Percentiles rank a stretch among this genome's conserved stretches.
Evolutionary conservation across 2,888 invertebrate genomes (phyloP).

Genomic region (Cantharis rufa): DNA sequence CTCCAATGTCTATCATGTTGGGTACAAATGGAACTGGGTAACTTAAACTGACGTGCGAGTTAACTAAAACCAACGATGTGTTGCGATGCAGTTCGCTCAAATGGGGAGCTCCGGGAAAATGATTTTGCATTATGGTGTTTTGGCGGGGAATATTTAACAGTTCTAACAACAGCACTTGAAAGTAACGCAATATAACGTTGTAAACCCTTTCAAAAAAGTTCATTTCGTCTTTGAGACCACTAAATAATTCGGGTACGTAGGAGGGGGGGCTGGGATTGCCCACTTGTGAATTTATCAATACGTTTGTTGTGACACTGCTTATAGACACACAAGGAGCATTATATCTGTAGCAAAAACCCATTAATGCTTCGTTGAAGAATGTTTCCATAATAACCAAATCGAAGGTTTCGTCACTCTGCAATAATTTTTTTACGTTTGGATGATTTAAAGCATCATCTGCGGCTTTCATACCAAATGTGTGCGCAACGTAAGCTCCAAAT

Average conservation of each 20-base stretch:
- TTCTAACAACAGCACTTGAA: not conserved
- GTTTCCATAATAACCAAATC: constrained; percentile 45
- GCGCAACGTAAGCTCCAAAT: not conserved
- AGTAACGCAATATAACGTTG: constrained; percentile 24
- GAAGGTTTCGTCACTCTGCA: constrained; percentile 39
- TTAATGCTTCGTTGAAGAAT: constrained; percentile 42
- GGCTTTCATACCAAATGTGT: not conserved
- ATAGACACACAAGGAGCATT: constrained; percentile 39
- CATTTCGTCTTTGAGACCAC: constrained; percentile 35
- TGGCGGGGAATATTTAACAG: constrained; percentile 23
- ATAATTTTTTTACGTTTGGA: constrained; percentile 39
- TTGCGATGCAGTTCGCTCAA: constrained; percentile 31
- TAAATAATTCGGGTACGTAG: constrained; percentile 31
- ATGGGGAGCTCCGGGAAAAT: constrained; percentile 30
- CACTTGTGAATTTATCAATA: constrained; percentile 37
- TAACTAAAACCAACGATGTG: constrained; percentile 32
- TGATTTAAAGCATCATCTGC: constrained; percentile 31
- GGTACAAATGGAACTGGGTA: constrained; percentile 29
- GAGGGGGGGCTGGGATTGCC: constrained; percentile 40
- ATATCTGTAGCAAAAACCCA: constrained; percentile 36
- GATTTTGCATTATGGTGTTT: constrained; percentile 26
- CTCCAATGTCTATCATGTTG: constrained; percentile 37
- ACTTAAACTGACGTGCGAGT: constrained; percentile 31
- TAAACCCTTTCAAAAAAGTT: constrained; percentile 34
- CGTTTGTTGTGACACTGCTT: constrained; percentile 32